A percentile compares a stretch with the other conserved stretches of the same genome.
Conservation (phyloP, 2,797 vertebrate genomes). For the Anguilla pacifica region DNA sequence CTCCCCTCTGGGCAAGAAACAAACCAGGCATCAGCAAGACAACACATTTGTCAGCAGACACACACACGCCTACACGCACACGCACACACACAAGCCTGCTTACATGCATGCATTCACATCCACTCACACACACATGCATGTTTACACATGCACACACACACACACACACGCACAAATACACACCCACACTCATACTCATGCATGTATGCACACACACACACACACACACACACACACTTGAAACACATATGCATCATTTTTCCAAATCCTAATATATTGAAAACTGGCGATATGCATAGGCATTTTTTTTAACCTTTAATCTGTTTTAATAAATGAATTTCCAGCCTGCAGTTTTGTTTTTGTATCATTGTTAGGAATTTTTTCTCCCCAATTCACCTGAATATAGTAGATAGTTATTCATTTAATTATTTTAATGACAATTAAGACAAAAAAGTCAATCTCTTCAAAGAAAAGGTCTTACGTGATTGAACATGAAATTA, state of each 20-base stretch:
- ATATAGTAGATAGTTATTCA: not conserved
- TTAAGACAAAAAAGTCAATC: not conserved
- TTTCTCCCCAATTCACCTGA: not conserved
- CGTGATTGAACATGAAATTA: not conserved
- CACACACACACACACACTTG: no score
- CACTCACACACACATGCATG: no score
- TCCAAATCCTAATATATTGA: conserved; percentile 7
- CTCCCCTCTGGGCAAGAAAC: conserved; percentile 11
- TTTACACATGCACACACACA: no score
- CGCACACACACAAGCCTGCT: not conserved
- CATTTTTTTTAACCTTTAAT: not conserved
- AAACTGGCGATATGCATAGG: not conserved
- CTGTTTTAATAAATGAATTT: not conserved
- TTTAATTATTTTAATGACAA: not conserved
- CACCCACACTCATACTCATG: no score
- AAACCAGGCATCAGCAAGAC: conserved; percentile 21
- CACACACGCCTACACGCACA: not conserved
- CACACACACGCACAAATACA: no score
- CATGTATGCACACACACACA: no score
- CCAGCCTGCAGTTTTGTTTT: not conserved
- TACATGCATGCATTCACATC: no score
- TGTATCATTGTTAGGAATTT: not conserved
- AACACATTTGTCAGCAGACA: conserved; percentile 2
- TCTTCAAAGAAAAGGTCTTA: not conserved
- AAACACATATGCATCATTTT: not conserved